phyloP scores from a whole-genome alignment of 1,140 invertebrate genomes.

The Himalopsyche phryganea region DNA sequence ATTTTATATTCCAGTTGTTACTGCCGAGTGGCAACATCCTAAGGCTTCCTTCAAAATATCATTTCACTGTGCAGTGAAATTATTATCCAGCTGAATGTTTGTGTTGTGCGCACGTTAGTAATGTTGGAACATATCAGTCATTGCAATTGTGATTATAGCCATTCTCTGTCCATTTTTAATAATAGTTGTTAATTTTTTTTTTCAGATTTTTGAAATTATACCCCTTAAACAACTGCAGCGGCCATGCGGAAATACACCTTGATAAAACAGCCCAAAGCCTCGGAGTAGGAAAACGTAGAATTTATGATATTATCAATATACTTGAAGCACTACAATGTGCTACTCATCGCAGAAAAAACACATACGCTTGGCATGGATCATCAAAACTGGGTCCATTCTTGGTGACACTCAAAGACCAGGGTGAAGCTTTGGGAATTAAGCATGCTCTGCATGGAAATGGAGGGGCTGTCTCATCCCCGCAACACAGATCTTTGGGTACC shows the following conservation, averaged over 20 bases:
- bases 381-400: constrained; percentile 49
- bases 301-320: constrained; percentile 77
- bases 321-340: constrained; percentile 70
- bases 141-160: too few species aligned
- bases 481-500: constrained; percentile 63
- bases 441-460: constrained; percentile 46
- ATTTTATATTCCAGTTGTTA: too few species aligned
- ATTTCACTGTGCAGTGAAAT: too few species aligned
- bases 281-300: constrained; percentile 63
- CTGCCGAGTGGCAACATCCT: too few species aligned
- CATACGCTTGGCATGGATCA: constrained; percentile 58
- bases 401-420: constrained; percentile 47
- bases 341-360: constrained; percentile 59
- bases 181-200: constrained; percentile 21
- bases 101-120: too few species aligned
- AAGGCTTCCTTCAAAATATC: too few species aligned
- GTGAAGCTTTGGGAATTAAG: constrained; percentile 44
- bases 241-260: constrained; percentile 51
- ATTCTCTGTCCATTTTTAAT: too few species aligned
- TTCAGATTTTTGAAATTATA: constrained; percentile 56
- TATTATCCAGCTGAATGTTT: too few species aligned
- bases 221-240: constrained; percentile 48
- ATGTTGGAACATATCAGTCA: too few species aligned
- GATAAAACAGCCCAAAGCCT: constrained; percentile 54
- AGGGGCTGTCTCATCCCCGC: constrained; percentile 46